Percentiles rank a stretch among this genome's conserved stretches.
These are phyloP conservation scores for Taenioides sp. DNA, from an alignment of 2,797 vertebrate species.

Conservation along the genomic window DNA sequence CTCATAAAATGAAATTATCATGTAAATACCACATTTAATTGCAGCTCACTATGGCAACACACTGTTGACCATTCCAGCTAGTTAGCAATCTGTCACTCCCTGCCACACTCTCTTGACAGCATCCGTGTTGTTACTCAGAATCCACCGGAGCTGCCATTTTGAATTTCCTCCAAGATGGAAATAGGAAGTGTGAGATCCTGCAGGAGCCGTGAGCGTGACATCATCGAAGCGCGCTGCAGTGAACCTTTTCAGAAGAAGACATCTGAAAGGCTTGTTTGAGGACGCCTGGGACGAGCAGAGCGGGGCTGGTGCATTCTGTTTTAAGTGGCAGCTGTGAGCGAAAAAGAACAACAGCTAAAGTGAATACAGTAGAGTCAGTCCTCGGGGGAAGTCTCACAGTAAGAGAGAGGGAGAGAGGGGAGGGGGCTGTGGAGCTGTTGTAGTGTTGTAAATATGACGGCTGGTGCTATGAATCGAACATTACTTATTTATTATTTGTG, in stretches of 20 bases:
- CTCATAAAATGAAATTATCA: background rate
- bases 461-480: background rate
- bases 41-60: background rate
- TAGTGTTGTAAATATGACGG: background rate
- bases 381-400: background rate
- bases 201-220: background rate
- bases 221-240: background rate
- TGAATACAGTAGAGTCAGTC: background rate
- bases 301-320: constrained; percentile 6
- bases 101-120: background rate
- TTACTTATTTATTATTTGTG: background rate
- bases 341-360: background rate
- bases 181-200: background rate
- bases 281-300: background rate
- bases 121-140: background rate
- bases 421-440: background rate
- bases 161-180: background rate
- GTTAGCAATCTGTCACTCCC: background rate
- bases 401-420: too few relatives aligned
- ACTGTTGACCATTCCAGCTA: background rate
- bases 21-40: background rate
- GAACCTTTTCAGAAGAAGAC: background rate
- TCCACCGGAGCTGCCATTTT: background rate
- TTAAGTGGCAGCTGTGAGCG: constrained; percentile 9
- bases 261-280: background rate